Percentiles rank a stretch among this genome's conserved stretches.
Conservation (phyloP, 2,888 invertebrate genomes). For the Boloria euphrosyne region DNA sequence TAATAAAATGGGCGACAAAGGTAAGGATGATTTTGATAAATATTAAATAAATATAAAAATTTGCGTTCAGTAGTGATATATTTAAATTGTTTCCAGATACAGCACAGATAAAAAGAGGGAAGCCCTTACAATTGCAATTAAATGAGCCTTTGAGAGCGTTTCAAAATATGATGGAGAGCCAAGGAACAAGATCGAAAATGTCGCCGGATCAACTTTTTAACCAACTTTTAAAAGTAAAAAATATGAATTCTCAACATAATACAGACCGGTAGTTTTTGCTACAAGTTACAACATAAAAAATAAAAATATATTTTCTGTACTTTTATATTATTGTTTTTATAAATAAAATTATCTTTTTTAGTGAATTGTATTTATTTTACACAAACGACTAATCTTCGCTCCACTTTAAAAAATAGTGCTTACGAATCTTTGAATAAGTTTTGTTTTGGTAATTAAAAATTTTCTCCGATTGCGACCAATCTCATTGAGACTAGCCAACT, state of each 20-base stretch:
- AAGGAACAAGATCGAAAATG: constrained; percentile 24
- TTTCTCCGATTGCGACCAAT: no score
- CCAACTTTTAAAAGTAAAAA: constrained; percentile 56
- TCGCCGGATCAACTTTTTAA: constrained; percentile 55
- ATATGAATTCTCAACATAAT: constrained; percentile 43
- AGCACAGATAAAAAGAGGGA: background rate
- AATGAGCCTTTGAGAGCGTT: constrained; percentile 35
- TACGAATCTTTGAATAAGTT: no score
- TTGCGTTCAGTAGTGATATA: background rate
- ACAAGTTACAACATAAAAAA: background rate
- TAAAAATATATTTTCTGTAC: constrained; percentile 26
- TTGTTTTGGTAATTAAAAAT: no score
- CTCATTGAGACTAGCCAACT: no score
- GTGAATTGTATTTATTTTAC: background rate
- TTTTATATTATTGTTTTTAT: constrained; percentile 29
- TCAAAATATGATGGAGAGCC: constrained; percentile 47
- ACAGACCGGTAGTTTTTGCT: background rate
- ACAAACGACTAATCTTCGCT: background rate
- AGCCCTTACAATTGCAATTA: background rate
- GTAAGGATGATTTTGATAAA: constrained; percentile 15
- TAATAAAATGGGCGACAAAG: constrained; percentile 11
- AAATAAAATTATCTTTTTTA: constrained; percentile 6
- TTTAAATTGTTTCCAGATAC: background rate
- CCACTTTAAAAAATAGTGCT: no score
- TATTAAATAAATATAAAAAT: no score